phyloP scores from a whole-genome alignment of 2,888 invertebrate genomes.

The Yponomeuta evonymella region DNA sequence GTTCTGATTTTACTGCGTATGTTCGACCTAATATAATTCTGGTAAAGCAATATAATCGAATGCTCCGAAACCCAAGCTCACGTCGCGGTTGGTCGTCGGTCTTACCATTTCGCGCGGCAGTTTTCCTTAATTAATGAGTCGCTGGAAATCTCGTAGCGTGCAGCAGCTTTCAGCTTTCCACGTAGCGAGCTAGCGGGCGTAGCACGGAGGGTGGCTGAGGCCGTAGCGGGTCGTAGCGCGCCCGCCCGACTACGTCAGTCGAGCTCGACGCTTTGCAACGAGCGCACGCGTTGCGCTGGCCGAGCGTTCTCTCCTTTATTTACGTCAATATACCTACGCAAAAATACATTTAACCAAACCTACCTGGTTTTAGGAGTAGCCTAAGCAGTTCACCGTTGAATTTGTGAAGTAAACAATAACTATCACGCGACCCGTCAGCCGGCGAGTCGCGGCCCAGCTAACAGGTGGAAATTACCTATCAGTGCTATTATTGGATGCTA shows the following conservation, averaged over 20 bases:
- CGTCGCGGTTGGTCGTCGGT: not conserved
- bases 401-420: not conserved
- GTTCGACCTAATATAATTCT: not conserved
- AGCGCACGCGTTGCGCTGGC: constrained; percentile 31
- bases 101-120: not conserved
- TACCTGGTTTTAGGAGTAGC: not conserved
- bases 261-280: constrained; percentile 41
- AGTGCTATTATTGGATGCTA: constrained; percentile 45
- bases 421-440: not conserved
- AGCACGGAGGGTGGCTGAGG: constrained; percentile 58
- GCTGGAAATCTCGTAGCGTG: constrained; percentile 45
- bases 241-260: constrained; percentile 54
- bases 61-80: not conserved
- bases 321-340: constrained; percentile 28
- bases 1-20: not conserved
- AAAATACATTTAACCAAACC: not conserved
- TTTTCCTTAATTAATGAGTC: constrained; percentile 3
- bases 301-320: constrained; percentile 26
- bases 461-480: constrained; percentile 56
- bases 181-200: constrained; percentile 42
- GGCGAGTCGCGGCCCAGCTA: constrained; percentile 28
- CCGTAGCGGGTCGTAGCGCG: constrained; percentile 39
- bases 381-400: not conserved
- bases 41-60: not conserved
- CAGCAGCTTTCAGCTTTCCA: constrained; percentile 31